A percentile compares a stretch with the other conserved stretches of the same genome.
Conservation (phyloP, 2,113 vertebrate species). For the Poeciliopsis occidentalis region DNA sequence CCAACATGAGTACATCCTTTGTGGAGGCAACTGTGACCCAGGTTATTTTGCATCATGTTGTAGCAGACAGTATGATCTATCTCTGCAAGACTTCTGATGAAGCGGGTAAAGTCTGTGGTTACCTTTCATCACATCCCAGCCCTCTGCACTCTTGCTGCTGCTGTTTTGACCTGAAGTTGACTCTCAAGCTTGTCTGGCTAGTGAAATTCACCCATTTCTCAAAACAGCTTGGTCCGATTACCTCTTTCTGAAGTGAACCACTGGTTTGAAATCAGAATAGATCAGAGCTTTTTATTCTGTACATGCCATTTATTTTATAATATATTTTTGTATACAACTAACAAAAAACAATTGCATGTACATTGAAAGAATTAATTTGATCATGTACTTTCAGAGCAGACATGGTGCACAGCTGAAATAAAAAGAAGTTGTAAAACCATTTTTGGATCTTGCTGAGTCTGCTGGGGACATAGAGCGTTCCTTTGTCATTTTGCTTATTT, state of each 20-base stretch:
- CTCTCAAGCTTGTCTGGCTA: not conserved
- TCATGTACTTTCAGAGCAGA: not conserved
- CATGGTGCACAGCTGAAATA: not conserved
- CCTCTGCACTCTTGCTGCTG: not conserved
- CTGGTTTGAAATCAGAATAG: conserved; percentile 9
- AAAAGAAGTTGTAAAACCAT: conserved; percentile 11
- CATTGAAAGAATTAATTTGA: not conserved
- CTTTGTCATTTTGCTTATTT: conserved; percentile 35
- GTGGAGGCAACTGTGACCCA: conserved; percentile 31
- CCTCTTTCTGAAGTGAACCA: not conserved
- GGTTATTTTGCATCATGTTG: conserved; percentile 28
- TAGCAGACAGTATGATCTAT: conserved; percentile 27
- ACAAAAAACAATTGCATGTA: not conserved
- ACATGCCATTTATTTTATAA: not conserved
- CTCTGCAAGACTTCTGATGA: conserved; percentile 19
- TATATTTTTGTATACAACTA: not conserved
- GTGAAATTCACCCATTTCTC: conserved; percentile 11
- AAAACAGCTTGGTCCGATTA: conserved; percentile 18
- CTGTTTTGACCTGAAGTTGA: conserved; percentile 28
- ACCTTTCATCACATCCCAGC: not conserved
- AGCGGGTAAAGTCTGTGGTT: conserved; percentile 30
- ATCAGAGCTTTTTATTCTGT: not conserved
- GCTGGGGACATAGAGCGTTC: conserved; percentile 27
- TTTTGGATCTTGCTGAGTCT: conserved; percentile 21
- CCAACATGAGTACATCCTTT: conserved; percentile 12